Percentiles rank a stretch among this genome's conserved stretches.
Conservation (phyloP, 2,888 invertebrate species). For the Sussaba pulchella region DNA sequence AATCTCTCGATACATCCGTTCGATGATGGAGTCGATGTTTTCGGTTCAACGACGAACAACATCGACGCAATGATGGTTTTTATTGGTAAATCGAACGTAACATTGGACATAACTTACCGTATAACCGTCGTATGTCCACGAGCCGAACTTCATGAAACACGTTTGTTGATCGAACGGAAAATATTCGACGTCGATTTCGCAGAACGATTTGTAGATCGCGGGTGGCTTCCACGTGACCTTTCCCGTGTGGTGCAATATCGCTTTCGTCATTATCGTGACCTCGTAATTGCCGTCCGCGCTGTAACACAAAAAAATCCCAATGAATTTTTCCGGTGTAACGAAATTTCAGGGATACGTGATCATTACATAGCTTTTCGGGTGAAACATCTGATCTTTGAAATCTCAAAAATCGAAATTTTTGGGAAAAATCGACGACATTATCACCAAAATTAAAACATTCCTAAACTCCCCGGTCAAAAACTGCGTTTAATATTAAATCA, state of each 20-base stretch:
- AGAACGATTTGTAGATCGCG: constrained; percentile 99
- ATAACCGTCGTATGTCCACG: constrained; percentile 98
- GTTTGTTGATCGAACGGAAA: constrained; percentile 98
- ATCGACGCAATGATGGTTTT: too few relatives aligned
- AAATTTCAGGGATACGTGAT: too few relatives aligned
- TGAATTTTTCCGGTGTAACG: neutral
- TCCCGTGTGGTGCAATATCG: constrained; percentile 96
- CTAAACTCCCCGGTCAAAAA: too few relatives aligned
- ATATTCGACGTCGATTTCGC: constrained; percentile 97
- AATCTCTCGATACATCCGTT: too few relatives aligned
- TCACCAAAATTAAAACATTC: too few relatives aligned
- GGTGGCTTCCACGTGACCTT: constrained; percentile 99
- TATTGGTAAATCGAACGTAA: too few relatives aligned
- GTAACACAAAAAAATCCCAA: constrained; percentile 72
- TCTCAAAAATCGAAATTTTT: too few relatives aligned
- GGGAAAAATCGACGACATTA: neutral
- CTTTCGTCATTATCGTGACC: constrained; percentile 99
- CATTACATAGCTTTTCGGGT: too few relatives aligned
- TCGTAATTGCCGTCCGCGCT: constrained; percentile 99
- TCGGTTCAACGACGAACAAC: too few relatives aligned
- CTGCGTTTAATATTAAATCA: too few relatives aligned
- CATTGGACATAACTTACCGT: constrained; percentile 93
- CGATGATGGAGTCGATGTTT: too few relatives aligned
- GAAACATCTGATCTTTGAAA: too few relatives aligned
- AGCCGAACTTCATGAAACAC: constrained; percentile 97